Evolutionary conservation across 2,113 vertebrate species (phyloP).

Genomic region (Rissa tridactyla): DNA sequence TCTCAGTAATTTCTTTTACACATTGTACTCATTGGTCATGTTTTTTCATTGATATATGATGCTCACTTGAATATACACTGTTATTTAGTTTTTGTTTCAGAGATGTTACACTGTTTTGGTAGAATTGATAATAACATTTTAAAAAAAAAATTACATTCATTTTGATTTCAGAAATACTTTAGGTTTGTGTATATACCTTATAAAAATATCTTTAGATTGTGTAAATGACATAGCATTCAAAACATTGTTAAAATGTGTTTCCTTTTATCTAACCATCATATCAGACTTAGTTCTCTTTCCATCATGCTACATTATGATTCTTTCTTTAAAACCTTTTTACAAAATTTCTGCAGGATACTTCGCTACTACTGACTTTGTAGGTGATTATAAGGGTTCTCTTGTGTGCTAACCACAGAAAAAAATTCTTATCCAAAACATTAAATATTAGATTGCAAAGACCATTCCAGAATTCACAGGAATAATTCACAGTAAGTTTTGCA

Average conservation of each 20-base stretch:
- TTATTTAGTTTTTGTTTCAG: not conserved
- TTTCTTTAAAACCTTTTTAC: not conserved
- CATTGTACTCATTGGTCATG: not conserved
- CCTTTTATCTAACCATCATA: not conserved
- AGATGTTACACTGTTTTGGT: not conserved
- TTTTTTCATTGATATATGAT: not conserved
- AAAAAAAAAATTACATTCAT: not conserved
- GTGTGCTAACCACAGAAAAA: not conserved
- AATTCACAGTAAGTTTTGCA: not conserved
- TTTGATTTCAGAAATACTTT: not conserved
- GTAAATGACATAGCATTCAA: not conserved
- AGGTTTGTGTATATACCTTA: not conserved
- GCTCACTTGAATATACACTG: not conserved
- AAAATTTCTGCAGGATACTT: not conserved
- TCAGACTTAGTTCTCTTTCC: not conserved
- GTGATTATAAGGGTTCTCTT: not conserved
- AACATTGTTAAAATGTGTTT: not conserved
- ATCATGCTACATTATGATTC: not conserved
- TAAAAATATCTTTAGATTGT: not conserved
- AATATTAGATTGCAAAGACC: not conserved
- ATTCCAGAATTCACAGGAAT: not conserved
- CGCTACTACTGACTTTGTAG: not conserved
- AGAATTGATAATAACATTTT: not conserved
- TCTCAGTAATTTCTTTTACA: not conserved
- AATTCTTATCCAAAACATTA: not conserved